Evolutionary conservation across 2,113 vertebrate species (phyloP), one percentile per base, ranked within the genome.

Genomic region (Aspidoscelis tigris): DNA sequence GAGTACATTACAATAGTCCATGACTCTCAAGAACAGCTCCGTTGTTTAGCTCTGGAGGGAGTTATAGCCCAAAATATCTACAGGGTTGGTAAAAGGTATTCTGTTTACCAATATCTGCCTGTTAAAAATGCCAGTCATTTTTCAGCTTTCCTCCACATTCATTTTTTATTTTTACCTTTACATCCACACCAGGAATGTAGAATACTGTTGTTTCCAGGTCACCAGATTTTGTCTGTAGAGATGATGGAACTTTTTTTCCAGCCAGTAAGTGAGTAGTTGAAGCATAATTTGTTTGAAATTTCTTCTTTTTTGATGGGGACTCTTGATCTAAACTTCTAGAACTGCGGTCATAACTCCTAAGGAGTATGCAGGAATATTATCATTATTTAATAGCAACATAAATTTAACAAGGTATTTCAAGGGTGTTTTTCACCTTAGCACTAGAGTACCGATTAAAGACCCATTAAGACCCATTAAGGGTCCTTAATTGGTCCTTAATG

Each of bases 141-240:
- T 22, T 22, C 74, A 43, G 26, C 16, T 9, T 33, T 65, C 26
- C 44, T 79, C 66, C 0, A 65, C 26, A 0, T n/a, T 82, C 16
- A 7, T 39, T 44, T 47, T 74, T 74, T 71, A 20, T 71, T 76
- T 87, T 92, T 93, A 99, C 99, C 98, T 99, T 99, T 64, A 99
- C 99, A 83, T 99, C 99, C 73, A 99, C 98, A 85, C 99, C 99
- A 88, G 99, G 99, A 94, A 99, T 99, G 92, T 99, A 99, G 88
- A 99, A 99, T 39, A 99, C 97, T 14, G 99, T 99, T 81, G 97
- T 99, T 92, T 99, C 99, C 85, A 97, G 93, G 92, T 99, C 98
- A 71, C 97, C 97, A 65, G 96, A 93, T 91, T 99, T 99, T 90
- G 97, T 99, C 93, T 98, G 99, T 24, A 99, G 95, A 80, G 98